Evolutionary conservation across 1,140 invertebrate species (phyloP), one percentile per base, ranked within the genome.

Genomic region (Choristoneura fumiferana): DNA sequence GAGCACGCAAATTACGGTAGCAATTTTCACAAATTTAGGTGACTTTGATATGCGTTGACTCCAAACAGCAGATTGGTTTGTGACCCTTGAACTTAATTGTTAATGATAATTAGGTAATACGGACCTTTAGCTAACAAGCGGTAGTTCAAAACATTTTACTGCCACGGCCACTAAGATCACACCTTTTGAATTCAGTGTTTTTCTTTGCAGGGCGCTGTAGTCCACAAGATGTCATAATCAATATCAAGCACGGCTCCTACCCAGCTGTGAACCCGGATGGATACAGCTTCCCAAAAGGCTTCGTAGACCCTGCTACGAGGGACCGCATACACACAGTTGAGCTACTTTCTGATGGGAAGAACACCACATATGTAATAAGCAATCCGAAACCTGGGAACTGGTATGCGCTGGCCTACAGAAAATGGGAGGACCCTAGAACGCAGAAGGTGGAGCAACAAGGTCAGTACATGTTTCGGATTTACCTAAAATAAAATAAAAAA

Each of bases 251-350:
- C 70, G 94, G 94, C 15, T 94, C 95, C 45, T 93, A 94, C 65
- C 95, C 96, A 17, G 91, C 95, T 0, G 92, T 97, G 13, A 94
- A 92, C 75, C 93, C 95, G 0, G 94, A 95, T 70, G 94, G 94
- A 57, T 93, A 94, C 10, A 92, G 91, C 2, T 94, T 95, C 63
- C 92, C 92, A 0, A 90, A 92, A 56, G 89, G 92, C 39, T 92
- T 95, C 63, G 84, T 93, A 39, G 88, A 91, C 58, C 76, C 90
- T 8, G 81, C 82, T 65, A 72, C 70, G 60, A 76, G 85, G 29
- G 78, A 76, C 6, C 36, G 62, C 0, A 72, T 85, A 1, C 76
- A 85, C 40, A 83, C 76, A 0, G 33, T 87, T 8, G 75, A 87
- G 49, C 14, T 86, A n/a, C 29, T 73, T 0, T 87, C 86, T 0